Percentiles rank a stretch among this genome's conserved stretches.
Conservation (phyloP, 2,888 invertebrate genomes). For the Emmelina monodactyla region DNA sequence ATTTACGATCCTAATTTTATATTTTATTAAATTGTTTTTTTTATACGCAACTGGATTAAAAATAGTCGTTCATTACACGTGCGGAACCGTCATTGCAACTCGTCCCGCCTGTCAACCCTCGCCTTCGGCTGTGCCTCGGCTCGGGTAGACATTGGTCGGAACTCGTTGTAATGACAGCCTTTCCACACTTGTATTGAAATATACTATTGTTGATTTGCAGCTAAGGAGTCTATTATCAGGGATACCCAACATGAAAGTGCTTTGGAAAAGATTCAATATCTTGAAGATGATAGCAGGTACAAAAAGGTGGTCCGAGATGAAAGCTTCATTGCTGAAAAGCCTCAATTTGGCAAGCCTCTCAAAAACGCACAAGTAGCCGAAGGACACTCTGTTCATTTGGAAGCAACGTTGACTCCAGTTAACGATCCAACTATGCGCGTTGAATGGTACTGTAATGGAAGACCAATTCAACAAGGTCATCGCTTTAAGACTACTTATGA, state of each 20-base stretch:
- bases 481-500: slow-evolving; percentile 96
- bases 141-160: too few relatives aligned
- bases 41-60: too few relatives aligned
- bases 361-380: slow-evolving; percentile 87
- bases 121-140: too few relatives aligned
- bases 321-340: slow-evolving; percentile 80
- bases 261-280: slow-evolving; percentile 87
- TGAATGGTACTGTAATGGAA: slow-evolving; percentile 97
- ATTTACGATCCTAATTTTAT: too few relatives aligned
- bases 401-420: slow-evolving; percentile 94
- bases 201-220: slow-evolving; percentile 62
- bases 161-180: too few relatives aligned
- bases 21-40: too few relatives aligned
- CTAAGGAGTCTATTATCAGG: slow-evolving; percentile 82
- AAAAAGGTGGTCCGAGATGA: slow-evolving; percentile 78
- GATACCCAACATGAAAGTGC: slow-evolving; percentile 95
- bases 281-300: slow-evolving; percentile 86
- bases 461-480: slow-evolving; percentile 91
- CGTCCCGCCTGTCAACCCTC: too few relatives aligned
- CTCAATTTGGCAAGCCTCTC: slow-evolving; percentile 87
- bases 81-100: too few relatives aligned
- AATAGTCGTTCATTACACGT: too few relatives aligned
- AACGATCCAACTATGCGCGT: slow-evolving; percentile 99
- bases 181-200: too few relatives aligned
- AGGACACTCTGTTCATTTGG: slow-evolving; percentile 88